Base-by-base conservation (phyloP, 37 sponge, comb jelly and placozoan species). In the Agelas oroides region DNA sequence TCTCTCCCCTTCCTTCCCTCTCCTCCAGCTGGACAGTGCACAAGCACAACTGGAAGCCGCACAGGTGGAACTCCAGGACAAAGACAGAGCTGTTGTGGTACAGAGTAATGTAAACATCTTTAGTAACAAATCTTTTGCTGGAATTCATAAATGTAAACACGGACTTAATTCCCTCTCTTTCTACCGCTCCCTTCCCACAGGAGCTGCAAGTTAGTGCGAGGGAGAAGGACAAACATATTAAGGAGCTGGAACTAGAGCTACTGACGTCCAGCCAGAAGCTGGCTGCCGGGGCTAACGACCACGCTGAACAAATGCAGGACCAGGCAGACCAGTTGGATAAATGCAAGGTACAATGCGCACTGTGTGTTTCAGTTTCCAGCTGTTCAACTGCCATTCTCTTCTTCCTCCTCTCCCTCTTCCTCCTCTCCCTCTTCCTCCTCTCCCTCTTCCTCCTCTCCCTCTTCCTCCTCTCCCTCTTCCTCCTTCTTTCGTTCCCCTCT, bases 241-340 rank as follows among this genome's bases (percentile, higher is more conserved):
- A 73, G 36, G 84, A 87, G 53, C 79, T 87, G 60, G 88, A 92
- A 78, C 18, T 79, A 31, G 87, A 87, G 59, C 53, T 87, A 46
- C 85, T 89, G 16, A 59, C 73, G 20, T 53, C 76, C 79, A 89
- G 38, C 24, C 84, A 89, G 70, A 77, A 73, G 58, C 59, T 84
- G 68, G 85, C 79, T 2, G 74, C 79, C 31, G 76, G 54, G 30
- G 90, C 79, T 19, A 75, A 74, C 11, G 85, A 83, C 37, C 85
- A 89, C 34, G 75, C 90, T 25, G 65, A 78, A 18, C 59, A 79
- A 75, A 84, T 84, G 85, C 40, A 61, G 52, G 77, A 76, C 28
- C 72, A 71, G 53, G 78, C 78, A 25, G 79, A 69, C 0, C 59
- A 89, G 62, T 61, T 89, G 39, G 77, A 89, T 28, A 11, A 53